Percentiles rank a stretch among this genome's conserved stretches.
Conservation (phyloP, 1,140 invertebrate species). For the Drosophila tani region DNA sequence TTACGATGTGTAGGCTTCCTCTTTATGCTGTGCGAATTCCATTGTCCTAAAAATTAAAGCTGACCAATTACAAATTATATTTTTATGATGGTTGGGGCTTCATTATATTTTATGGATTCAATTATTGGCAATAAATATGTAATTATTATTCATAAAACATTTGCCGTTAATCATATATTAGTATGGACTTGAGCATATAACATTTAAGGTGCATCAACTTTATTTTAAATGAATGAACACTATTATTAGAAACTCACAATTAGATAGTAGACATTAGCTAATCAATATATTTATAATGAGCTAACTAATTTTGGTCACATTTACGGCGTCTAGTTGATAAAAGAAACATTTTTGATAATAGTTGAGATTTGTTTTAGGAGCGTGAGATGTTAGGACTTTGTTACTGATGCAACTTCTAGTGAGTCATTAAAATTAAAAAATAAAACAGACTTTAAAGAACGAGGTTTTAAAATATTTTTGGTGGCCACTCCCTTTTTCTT, state of each 20-base stretch:
- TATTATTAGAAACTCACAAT: constrained; percentile 17
- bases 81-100: neutral
- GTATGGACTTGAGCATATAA: neutral
- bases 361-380: neutral
- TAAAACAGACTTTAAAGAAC: neutral
- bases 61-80: neutral
- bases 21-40: neutral
- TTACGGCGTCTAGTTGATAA: constrained; percentile 12
- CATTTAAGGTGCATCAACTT: neutral
- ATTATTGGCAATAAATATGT: constrained; percentile 9
- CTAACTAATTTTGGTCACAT: neutral
- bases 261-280: neutral
- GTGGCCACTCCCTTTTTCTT: constrained; percentile 2
- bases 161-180: neutral
- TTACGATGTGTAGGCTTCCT: neutral
- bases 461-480: neutral
- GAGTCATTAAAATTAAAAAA: neutral
- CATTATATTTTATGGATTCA: constrained; percentile 4
- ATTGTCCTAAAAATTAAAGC: neutral
- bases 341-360: neutral
- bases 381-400: neutral
- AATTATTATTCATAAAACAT: constrained; percentile 8
- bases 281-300: neutral
- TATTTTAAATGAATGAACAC: constrained; percentile 32
- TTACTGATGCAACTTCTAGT: neutral